Percentiles rank a stretch among this genome's conserved stretches.
Conservation (phyloP, 1,140 invertebrate genomes). For the Hestina assimilis region DNA sequence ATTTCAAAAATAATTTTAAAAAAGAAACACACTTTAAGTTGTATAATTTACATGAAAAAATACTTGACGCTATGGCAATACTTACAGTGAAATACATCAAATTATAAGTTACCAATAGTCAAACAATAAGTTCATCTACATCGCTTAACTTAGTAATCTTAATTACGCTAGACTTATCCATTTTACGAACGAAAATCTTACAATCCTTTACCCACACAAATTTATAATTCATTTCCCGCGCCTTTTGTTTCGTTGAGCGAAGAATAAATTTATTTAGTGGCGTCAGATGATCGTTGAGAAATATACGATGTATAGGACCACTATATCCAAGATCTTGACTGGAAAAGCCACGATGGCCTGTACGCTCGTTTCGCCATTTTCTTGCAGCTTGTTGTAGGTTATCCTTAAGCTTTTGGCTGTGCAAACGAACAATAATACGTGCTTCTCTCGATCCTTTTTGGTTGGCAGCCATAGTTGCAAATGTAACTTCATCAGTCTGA, state of each 20-base stretch:
- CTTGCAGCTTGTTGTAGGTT: background rate
- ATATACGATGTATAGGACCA: background rate
- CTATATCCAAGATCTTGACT: background rate
- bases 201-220: slow-evolving; percentile 8
- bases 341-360: background rate
- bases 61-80: background rate
- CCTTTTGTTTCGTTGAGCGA: background rate
- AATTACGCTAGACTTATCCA: background rate
- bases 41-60: background rate
- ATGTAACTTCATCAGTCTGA: background rate
- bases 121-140: background rate
- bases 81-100: background rate
- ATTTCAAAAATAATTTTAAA: too few relatives aligned
- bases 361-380: background rate
- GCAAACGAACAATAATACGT: slow-evolving; percentile 2
- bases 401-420: background rate
- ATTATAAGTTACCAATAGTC: slow-evolving; percentile 1
- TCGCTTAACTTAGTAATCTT: background rate
- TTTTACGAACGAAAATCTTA: slow-evolving; percentile 6
- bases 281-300: slow-evolving; percentile 9
- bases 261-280: slow-evolving; percentile 1
- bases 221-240: slow-evolving; percentile 2
- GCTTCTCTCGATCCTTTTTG: background rate
- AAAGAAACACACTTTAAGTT: too few relatives aligned
- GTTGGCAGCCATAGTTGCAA: background rate